Evolutionary conservation across 2,797 vertebrate genomes (phyloP).

Genomic region (Microchirus variegatus): DNA sequence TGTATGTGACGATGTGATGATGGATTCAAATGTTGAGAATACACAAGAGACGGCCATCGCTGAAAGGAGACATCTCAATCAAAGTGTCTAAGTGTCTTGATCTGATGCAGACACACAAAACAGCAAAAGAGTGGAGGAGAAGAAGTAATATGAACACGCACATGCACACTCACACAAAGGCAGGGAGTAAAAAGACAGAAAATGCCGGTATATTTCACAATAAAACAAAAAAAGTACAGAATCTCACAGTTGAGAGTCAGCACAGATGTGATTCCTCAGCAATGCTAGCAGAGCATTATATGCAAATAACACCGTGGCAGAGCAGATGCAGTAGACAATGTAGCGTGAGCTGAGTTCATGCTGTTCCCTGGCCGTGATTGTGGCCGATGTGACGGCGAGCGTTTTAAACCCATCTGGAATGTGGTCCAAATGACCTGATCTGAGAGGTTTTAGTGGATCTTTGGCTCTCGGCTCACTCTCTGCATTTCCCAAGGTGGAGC

Average conservation of each 20-base stretch:
- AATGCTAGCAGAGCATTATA: no score
- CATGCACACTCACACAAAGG: not conserved
- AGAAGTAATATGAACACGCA: not conserved
- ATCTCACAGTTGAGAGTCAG: slow-evolving; percentile 2
- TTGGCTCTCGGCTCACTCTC: not conserved
- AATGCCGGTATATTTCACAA: not conserved
- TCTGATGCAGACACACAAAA: no score
- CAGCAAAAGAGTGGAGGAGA: no score
- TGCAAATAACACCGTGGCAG: no score
- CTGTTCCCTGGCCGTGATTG: slow-evolving; percentile 21
- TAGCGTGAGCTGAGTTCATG: slow-evolving; percentile 22
- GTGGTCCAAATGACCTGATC: slow-evolving; percentile 23
- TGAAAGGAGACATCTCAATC: no score
- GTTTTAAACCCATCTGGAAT: slow-evolving; percentile 14
- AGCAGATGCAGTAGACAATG: not conserved
- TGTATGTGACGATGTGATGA: slow-evolving; percentile 5
- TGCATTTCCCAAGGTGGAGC: no score
- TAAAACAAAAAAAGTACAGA: no score
- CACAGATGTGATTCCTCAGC: slow-evolving; percentile 34
- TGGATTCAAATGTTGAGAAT: not conserved
- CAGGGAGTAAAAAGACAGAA: not conserved
- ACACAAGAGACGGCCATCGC: no score
- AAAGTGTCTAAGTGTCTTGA: no score
- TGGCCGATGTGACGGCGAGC: slow-evolving; percentile 5
- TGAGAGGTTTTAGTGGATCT: slow-evolving; percentile 4